These are phyloP conservation scores for Melanerpes aurifrons DNA, from an alignment of 2,113 vertebrate species.

Conservation along the genomic window DNA sequence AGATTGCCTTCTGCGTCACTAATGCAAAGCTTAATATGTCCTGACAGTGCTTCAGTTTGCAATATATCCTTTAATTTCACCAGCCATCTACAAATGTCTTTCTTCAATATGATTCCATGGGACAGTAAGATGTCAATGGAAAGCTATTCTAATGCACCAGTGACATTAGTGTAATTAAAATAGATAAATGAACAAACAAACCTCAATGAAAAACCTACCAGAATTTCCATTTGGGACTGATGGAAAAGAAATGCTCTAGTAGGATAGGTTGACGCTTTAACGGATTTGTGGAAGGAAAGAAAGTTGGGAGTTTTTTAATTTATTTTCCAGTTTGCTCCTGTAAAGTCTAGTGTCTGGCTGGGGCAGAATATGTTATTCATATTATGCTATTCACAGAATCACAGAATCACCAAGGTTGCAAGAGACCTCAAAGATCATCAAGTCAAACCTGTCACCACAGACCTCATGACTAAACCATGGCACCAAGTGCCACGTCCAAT, in stretches of 20 bases:
- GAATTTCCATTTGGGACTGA: not conserved
- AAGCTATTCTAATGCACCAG: not conserved
- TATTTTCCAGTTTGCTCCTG: not conserved
- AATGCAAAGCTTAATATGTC: not conserved
- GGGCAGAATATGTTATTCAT: not conserved
- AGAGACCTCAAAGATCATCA: too few species aligned
- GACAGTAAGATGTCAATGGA: not conserved
- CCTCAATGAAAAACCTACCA: not conserved
- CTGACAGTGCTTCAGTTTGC: not conserved
- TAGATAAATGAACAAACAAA: too few species aligned
- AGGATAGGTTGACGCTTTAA: not conserved
- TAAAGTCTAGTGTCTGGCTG: not conserved
- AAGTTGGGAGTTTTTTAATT: not conserved
- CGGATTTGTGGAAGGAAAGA: not conserved
- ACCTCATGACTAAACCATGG: too few species aligned
- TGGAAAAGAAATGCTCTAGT: not conserved
- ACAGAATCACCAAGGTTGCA: too few species aligned
- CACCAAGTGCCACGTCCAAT: too few species aligned
- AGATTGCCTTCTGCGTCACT: not conserved
- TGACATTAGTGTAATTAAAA: not conserved
- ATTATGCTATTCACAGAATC: too few species aligned
- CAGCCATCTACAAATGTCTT: not conserved
- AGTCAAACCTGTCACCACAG: too few species aligned
- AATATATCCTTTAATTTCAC: not conserved
- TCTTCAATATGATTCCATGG: not conserved